These are phyloP conservation scores for Mastigias papua DNA, from an alignment of 30 jellyfish, hydroid and myxozoan species.

Conservation along the genomic window DNA sequence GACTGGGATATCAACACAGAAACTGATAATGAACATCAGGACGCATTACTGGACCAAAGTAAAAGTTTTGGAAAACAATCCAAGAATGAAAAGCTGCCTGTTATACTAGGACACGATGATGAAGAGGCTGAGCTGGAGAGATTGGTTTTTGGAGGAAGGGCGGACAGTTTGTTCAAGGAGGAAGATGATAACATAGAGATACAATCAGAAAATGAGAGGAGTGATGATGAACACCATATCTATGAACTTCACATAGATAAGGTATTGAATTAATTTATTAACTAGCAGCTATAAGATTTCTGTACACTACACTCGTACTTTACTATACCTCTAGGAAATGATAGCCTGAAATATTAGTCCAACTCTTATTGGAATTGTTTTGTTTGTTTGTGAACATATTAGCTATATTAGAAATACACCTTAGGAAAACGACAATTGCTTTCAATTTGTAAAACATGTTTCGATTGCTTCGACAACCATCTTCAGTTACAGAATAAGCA, in stretches of 20 bases:
- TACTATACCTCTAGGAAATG: too few relatives aligned
- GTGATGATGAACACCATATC: not conserved
- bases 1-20: not conserved
- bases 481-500: too few relatives aligned
- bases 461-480: too few relatives aligned
- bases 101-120: conserved; percentile 47
- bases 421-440: too few relatives aligned
- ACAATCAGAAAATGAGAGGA: not conserved
- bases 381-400: too few relatives aligned
- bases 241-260: not conserved
- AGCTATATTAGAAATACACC: too few relatives aligned
- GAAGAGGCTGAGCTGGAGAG: conserved; percentile 62
- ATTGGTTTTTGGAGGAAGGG: conserved; percentile 56
- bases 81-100: not conserved
- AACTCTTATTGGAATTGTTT: too few relatives aligned
- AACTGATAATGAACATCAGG: not conserved
- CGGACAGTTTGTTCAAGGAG: conserved; percentile 35
- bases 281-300: too few relatives aligned
- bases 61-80: not conserved
- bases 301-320: too few relatives aligned
- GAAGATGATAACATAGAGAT: conserved; percentile 10
- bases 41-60: not conserved
- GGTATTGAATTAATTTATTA: too few relatives aligned
- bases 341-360: too few relatives aligned
- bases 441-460: too few relatives aligned